phyloP scores from a whole-genome alignment of 2,888 invertebrate genomes.

The Xiphydria camelus region DNA sequence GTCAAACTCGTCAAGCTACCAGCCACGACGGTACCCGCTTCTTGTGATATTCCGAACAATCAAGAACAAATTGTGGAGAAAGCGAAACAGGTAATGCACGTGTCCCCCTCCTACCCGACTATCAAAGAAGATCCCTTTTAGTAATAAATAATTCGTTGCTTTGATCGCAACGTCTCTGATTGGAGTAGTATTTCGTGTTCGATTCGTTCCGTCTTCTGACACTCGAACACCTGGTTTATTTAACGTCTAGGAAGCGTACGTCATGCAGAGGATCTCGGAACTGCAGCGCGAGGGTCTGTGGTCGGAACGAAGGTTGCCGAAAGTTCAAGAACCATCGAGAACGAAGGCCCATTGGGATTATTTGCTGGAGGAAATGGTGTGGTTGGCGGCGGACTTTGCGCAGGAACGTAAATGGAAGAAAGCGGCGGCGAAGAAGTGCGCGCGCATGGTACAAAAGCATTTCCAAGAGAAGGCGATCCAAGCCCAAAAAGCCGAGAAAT shows the following conservation, averaged over 20 bases:
- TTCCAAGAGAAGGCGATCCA: constrained; percentile 89
- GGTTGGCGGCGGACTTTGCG: constrained; percentile 97
- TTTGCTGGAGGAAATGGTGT: constrained; percentile 96
- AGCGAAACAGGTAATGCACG: constrained; percentile 75
- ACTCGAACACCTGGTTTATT: too few species aligned
- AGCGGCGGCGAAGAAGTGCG: constrained; percentile 90
- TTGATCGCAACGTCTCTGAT: too few species aligned
- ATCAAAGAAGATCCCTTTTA: too few species aligned
- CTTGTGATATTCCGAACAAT: constrained; percentile 54
- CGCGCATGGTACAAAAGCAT: constrained; percentile 87
- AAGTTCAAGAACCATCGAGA: constrained; percentile 86
- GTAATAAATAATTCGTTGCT: too few species aligned
- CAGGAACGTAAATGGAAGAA: constrained; percentile 98
- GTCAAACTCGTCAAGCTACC: constrained; percentile 52
- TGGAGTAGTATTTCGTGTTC: too few species aligned
- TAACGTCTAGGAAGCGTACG: constrained; percentile 88
- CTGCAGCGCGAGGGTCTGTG: constrained; percentile 93
- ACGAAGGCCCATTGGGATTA: constrained; percentile 98
- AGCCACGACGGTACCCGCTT: constrained; percentile 32
- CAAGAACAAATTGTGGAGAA: constrained; percentile 83
- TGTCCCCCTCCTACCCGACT: too few species aligned
- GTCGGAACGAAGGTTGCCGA: constrained; percentile 89
- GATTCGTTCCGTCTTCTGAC: too few species aligned
- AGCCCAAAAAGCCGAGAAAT: constrained; percentile 88
- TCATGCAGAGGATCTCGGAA: constrained; percentile 89